Conservation (phyloP, 2,113 vertebrate species). For the Capreolus pygargus region DNA sequence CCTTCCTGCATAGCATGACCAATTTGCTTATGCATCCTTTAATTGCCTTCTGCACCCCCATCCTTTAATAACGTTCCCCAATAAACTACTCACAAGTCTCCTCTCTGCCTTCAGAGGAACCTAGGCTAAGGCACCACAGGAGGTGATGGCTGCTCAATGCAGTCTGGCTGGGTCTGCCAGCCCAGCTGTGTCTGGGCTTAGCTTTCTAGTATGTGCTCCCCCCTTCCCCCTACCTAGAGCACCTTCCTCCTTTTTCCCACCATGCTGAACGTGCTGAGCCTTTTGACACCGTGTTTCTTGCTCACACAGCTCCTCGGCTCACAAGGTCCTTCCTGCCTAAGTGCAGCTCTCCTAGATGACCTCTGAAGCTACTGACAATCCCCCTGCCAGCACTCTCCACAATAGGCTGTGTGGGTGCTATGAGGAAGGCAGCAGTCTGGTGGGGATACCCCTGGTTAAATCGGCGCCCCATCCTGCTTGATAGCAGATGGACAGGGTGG, state of each 20-base stretch:
- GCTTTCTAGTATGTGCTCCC: not conserved
- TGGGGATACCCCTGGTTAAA: too few species aligned
- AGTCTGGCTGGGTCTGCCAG: not conserved
- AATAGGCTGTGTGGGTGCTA: not conserved
- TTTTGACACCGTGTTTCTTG: not conserved
- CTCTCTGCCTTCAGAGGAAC: not conserved
- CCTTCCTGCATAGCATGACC: fast-evolving
- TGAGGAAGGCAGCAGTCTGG: not conserved
- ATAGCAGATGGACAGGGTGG: fast-evolving
- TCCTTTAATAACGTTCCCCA: not conserved
- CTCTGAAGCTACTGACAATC: not conserved
- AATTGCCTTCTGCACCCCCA: fast-evolving
- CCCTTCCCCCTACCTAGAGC: fast-evolving
- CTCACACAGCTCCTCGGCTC: not conserved
- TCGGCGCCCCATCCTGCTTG: not conserved
- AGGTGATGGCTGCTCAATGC: fast-evolving
- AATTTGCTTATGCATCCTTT: fast-evolving
- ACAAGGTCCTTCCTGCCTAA: not conserved
- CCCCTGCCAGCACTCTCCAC: not conserved
- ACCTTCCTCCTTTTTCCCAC: not conserved
- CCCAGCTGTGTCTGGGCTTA: not conserved
- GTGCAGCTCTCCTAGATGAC: fast-evolving
- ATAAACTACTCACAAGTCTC: too few species aligned
- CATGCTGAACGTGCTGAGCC: fast-evolving
- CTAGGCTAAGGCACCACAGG: not conserved